Evolutionary conservation across 2,797 vertebrate genomes (phyloP).

Genomic region (Sylvia borin): DNA sequence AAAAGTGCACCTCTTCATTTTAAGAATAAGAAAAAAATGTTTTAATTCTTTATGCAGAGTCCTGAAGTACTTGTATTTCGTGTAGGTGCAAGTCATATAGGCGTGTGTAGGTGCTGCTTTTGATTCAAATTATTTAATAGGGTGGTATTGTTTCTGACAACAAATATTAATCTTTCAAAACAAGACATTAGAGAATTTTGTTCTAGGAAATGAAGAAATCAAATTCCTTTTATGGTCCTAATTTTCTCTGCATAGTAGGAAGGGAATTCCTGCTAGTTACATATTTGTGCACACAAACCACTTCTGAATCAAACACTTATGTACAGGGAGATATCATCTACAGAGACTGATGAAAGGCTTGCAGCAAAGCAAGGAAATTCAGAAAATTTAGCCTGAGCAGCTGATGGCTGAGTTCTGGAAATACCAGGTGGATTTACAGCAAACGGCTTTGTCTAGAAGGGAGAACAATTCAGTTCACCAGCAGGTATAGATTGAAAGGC

Average conservation of each 20-base stretch:
- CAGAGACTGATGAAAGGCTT: not conserved
- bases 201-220: not conserved
- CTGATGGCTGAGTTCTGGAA: not conserved
- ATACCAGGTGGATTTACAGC: not conserved
- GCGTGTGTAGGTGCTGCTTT: conserved; percentile 29
- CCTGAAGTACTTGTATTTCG: not conserved
- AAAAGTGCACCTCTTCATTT: not conserved
- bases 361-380: not conserved
- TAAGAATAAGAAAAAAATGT: not conserved
- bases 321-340: not conserved
- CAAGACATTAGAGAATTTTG: not conserved
- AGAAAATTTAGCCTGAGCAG: not conserved
- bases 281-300: not conserved
- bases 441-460: not conserved
- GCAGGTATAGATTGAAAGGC: not conserved
- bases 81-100: conserved; percentile 37
- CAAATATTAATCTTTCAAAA: conserved; percentile 50
- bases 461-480: not conserved
- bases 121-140: conserved; percentile 32
- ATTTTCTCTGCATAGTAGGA: not conserved
- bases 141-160: conserved; percentile 41
- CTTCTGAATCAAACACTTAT: not conserved
- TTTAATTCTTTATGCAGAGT: not conserved
- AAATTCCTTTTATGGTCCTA: not conserved
- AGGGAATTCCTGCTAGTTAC: not conserved